Evolutionary conservation across 2,113 vertebrate genomes (phyloP).

Genomic region (Onychorhynchus coronatus): DNA sequence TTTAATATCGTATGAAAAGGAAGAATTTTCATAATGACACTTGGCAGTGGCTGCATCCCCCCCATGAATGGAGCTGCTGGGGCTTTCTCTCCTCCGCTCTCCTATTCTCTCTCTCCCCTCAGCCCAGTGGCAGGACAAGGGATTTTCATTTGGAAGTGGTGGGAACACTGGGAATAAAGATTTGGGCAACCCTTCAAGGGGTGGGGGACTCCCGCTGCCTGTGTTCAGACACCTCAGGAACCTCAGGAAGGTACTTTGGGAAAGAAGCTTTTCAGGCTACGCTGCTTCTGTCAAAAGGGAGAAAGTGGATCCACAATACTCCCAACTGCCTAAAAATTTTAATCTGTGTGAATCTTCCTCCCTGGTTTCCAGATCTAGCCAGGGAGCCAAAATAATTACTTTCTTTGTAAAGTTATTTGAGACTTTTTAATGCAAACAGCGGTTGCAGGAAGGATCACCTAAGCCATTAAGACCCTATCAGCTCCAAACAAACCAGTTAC

Average conservation of each 20-base stretch:
- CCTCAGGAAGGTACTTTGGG: neutral
- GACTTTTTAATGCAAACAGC: neutral
- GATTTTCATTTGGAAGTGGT: neutral
- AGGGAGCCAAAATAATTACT: neutral
- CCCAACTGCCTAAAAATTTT: neutral
- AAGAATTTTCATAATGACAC: conserved; percentile 59
- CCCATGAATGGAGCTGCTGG: conserved; percentile 24
- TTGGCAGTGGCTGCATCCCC: conserved; percentile 43
- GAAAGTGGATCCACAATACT: neutral
- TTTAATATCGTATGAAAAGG: conserved; percentile 53
- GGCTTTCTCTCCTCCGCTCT: neutral
- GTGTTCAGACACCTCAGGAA: neutral
- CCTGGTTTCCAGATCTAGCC: neutral
- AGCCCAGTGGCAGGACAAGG: neutral
- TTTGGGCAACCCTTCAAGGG: neutral
- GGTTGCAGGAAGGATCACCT: neutral
- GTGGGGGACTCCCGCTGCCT: neutral
- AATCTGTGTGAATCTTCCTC: neutral
- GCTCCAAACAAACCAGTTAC: neutral
- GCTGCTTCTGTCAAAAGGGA: neutral
- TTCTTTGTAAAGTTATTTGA: neutral
- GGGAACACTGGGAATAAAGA: neutral
- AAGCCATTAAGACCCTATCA: neutral
- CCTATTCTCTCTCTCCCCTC: neutral
- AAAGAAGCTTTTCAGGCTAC: neutral